Base-by-base conservation (phyloP, 1,140 invertebrate species). In the Adelges cooleyi region DNA sequence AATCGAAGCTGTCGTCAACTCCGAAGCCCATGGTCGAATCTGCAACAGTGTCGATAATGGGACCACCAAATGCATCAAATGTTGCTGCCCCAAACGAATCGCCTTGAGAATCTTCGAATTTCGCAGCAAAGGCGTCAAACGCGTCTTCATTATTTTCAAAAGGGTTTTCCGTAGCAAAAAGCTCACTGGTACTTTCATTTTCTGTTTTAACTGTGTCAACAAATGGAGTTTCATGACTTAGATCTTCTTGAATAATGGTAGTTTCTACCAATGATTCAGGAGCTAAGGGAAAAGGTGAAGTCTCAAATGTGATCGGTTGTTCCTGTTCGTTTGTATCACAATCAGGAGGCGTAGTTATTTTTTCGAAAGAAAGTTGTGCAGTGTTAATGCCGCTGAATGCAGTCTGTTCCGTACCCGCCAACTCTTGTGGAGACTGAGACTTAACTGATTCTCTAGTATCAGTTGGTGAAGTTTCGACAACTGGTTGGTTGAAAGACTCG, bases 51-150 rank as follows among this genome's bases (percentile, higher is more conserved):
- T 29, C 40, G 27, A 5, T 42, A 1, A 42, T 75, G n/a, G 69
- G 50, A 8, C 69, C 70, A 5, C 74, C 77, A 65, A 82, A 82
- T 0, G 79, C 77, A 70, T 81, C 80, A 42, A 77, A 77, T 25
- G 82, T 81, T 25, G 82, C 81, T 0, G 79, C 75, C 71, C 80
- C 79, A 23, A 72, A 69, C 0, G 68, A 79, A 13, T 46, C 42
- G 9, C 4, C 33, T 48, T 48, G 56, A 29, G 56, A 62, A 20
- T 70, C 76, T 52, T 92, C 89, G 70, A 93, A 93, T 74, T 91
- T 90, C 1, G 87, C 85, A 2, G 88, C 84, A 70, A 93, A 93
- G 1, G 86, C 89, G 74, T 92, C 89, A 66, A 89, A 89, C 17
- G 82, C 82, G 67, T 87, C 85, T n/a, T n/a, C n/a, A n/a, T n/a